Percentiles rank a stretch among this genome's conserved stretches.
Evolutionary conservation across 2,888 invertebrate genomes (phyloP).

Genomic region (Cremastobaeus sp.): DNA sequence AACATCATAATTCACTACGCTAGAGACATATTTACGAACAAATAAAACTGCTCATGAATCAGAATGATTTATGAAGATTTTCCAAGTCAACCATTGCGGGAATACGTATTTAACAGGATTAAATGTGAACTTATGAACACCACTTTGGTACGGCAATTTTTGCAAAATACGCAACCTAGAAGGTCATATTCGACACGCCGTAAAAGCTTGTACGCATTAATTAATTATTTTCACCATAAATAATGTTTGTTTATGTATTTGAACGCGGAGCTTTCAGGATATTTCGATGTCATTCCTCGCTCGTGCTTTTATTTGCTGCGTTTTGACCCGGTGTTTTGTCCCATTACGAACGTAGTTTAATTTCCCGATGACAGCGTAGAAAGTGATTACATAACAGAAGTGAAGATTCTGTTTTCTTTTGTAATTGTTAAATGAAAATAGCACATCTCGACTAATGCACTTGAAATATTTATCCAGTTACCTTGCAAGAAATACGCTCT

Average conservation of each 20-base stretch:
- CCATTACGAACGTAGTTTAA: slow-evolving; percentile 7
- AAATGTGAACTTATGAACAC: no score
- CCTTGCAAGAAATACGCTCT: slow-evolving; percentile 43
- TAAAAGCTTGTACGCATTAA: no score
- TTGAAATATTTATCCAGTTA: slow-evolving; percentile 48
- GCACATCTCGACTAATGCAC: slow-evolving; percentile 22
- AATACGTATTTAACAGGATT: no score
- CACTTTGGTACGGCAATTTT: no score
- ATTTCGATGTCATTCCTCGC: slow-evolving; percentile 13
- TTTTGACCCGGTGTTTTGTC: slow-evolving; percentile 16
- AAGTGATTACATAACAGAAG: slow-evolving; percentile 20
- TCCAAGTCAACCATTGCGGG: no score
- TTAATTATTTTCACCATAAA: no score
- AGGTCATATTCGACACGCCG: no score
- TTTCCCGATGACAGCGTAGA: slow-evolving; percentile 12
- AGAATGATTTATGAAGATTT: no score
- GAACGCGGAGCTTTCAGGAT: slow-evolving; percentile 10
- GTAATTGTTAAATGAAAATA: slow-evolving; percentile 38
- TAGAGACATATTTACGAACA: no score
- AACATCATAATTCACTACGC: no score
- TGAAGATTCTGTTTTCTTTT: slow-evolving; percentile 5
- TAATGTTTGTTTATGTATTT: slow-evolving; percentile 6
- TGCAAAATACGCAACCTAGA: no score
- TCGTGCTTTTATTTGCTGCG: slow-evolving; percentile 15
- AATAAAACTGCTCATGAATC: no score